Evolutionary conservation across 2,113 vertebrate genomes (phyloP).

Genomic region (Abramis brama): DNA sequence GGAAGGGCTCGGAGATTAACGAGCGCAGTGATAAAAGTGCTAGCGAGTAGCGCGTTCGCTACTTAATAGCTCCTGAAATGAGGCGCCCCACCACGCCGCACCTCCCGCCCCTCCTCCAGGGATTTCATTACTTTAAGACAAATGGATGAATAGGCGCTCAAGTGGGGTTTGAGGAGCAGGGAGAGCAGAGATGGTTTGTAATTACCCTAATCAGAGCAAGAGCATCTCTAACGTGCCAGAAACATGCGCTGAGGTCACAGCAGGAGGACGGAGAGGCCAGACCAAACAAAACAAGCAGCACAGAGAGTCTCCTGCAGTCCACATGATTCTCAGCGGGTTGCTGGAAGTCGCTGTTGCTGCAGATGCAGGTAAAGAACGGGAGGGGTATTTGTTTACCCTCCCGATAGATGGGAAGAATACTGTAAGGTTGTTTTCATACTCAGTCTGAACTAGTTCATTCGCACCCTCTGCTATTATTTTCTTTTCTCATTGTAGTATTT

Average conservation of each 20-base stretch:
- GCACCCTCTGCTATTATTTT: neutral
- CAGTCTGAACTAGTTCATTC: neutral
- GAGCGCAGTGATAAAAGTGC: constrained; percentile 70
- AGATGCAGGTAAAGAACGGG: constrained; percentile 1
- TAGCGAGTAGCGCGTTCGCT: constrained; percentile 64
- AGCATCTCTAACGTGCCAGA: constrained; percentile 58
- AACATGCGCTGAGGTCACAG: constrained; percentile 37
- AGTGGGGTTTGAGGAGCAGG: constrained; percentile 54
- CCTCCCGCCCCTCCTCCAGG: constrained; percentile 59
- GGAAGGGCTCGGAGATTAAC: constrained; percentile 71
- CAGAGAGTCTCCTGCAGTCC: neutral
- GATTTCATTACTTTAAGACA: constrained; percentile 75
- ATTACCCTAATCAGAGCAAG: constrained; percentile 67
- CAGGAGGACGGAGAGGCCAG: constrained; percentile 43
- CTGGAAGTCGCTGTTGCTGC: neutral
- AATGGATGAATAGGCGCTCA: constrained; percentile 64
- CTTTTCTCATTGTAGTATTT: neutral
- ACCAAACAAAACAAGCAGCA: constrained; percentile 48
- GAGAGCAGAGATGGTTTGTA: constrained; percentile 52
- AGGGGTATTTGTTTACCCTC: neutral
- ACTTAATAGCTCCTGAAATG: constrained; percentile 71
- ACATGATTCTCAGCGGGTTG: neutral
- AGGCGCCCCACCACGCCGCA: constrained; percentile 55
- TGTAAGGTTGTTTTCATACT: neutral
- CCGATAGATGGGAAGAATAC: too few species aligned